These are phyloP conservation scores for Nothoprocta pentlandii DNA, from an alignment of 2,113 vertebrate species.

Conservation along the genomic window DNA sequence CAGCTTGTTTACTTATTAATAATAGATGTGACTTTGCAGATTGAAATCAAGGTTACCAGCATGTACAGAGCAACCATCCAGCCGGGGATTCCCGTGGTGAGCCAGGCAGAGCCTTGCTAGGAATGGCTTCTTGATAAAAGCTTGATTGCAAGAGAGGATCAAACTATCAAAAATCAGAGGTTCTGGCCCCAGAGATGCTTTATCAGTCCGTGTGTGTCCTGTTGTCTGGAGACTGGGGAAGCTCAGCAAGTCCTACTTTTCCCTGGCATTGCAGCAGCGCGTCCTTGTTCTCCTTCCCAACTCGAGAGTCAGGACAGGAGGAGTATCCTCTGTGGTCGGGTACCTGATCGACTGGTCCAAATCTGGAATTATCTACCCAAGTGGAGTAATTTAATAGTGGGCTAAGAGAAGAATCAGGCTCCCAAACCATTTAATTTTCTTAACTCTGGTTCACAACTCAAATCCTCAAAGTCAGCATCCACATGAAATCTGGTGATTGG, in stretches of 20 bases:
- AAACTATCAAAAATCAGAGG: fast-evolving
- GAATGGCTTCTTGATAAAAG: fast-evolving
- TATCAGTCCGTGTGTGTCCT: neutral
- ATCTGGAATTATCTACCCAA: fast-evolving
- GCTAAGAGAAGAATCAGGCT: neutral
- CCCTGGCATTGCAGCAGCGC: neutral
- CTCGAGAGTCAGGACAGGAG: neutral
- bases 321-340: neutral
- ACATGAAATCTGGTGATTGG: neutral
- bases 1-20: neutral
- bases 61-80: neutral
- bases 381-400: neutral
- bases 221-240: neutral
- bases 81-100: neutral
- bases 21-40: neutral
- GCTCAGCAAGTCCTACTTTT: no score
- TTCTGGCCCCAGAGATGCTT: neutral
- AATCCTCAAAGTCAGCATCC: neutral
- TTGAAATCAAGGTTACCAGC: neutral
- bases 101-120: neutral
- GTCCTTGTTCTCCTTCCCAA: neutral
- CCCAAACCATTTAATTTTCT: fast-evolving
- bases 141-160: fast-evolving
- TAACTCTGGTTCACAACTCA: fast-evolving
- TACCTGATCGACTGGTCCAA: neutral